Percentiles rank a stretch among this genome's conserved stretches.
phyloP scores from a whole-genome alignment of 1,140 invertebrate species.

The Scaptomyza hsui region DNA sequence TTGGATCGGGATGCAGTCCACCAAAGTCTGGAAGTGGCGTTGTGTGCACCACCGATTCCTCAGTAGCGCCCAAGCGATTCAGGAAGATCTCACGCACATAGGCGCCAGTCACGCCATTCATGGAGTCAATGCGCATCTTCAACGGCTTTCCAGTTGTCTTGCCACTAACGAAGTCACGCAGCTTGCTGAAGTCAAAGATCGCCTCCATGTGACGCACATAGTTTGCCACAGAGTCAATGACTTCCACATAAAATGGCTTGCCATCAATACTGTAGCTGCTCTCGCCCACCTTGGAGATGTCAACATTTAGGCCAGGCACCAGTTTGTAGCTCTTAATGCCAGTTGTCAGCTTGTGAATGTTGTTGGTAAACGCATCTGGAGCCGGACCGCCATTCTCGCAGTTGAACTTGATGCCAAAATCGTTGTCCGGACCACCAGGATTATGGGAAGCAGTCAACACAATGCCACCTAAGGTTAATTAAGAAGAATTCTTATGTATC shows the following conservation, averaged over 20 bases:
- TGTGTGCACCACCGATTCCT: constrained; percentile 89
- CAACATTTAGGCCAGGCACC: constrained; percentile 90
- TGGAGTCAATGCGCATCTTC: constrained; percentile 95
- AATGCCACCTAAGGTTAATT: constrained; percentile 91
- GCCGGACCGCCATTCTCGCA: constrained; percentile 98
- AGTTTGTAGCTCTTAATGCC: constrained; percentile 92
- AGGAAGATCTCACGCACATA: constrained; percentile 96
- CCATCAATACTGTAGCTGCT: constrained; percentile 88
- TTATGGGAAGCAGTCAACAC: constrained; percentile 99
- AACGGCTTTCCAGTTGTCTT: constrained; percentile 88
- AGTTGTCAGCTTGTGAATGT: constrained; percentile 93
- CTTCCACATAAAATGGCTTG: constrained; percentile 91
- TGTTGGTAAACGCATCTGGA: constrained; percentile 94
- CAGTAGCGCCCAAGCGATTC: constrained; percentile 91
- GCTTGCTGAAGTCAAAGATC: constrained; percentile 97
- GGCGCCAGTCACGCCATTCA: constrained; percentile 99
- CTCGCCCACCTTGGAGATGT: constrained; percentile 89
- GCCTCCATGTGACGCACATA: constrained; percentile 97
- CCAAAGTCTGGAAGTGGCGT: constrained; percentile 97
- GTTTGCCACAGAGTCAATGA: constrained; percentile 96
- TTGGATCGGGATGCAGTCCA: constrained; percentile 98
- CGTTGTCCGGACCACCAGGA: constrained; percentile 97
- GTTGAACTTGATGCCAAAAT: constrained; percentile 99
- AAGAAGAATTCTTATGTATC: not conserved
- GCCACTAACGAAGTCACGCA: constrained; percentile 91